These are phyloP conservation scores for Drosophila borborema DNA, from an alignment of 2,888 invertebrate species.

Conservation along the genomic window DNA sequence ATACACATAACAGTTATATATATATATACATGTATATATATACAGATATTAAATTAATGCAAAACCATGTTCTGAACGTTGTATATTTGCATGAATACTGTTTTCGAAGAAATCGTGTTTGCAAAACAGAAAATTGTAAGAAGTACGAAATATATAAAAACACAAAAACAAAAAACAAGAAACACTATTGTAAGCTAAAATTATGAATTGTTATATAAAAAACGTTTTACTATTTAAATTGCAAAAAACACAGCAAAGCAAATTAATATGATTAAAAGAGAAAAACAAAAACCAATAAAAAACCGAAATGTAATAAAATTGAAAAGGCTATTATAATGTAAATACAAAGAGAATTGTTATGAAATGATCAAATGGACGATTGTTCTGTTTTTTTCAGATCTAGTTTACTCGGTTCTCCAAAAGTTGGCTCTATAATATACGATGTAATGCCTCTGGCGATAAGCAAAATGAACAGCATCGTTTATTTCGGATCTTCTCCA, in stretches of 20 bases:
- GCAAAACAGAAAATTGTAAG: constrained; percentile 65
- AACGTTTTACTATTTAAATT: constrained; percentile 80
- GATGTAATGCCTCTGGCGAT: constrained; percentile 45
- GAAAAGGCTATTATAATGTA: constrained; percentile 61
- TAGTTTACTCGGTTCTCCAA: background rate
- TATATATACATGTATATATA: constrained; percentile 42
- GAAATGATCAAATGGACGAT: constrained; percentile 15
- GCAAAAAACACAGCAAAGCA: constrained; percentile 61
- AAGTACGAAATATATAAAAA: constrained; percentile 59
- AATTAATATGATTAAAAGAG: constrained; percentile 64
- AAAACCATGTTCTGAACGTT: constrained; percentile 70
- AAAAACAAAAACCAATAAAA: constrained; percentile 34
- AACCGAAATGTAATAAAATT: constrained; percentile 59
- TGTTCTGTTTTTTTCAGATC: constrained; percentile 23
- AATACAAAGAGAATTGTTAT: constrained; percentile 53
- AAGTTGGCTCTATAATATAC: constrained; percentile 15
- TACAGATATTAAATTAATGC: constrained; percentile 71
- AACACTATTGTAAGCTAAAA: constrained; percentile 74
- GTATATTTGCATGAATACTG: constrained; percentile 69
- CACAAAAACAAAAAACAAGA: constrained; percentile 35
- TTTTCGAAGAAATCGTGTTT: constrained; percentile 66
- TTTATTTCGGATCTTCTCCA: constrained; percentile 44
- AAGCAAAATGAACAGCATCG: constrained; percentile 30
- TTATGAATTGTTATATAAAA: constrained; percentile 80
- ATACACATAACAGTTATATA: constrained; percentile 19